Evolutionary conservation across 2,888 invertebrate species (phyloP).

Genomic region (Resseliella maxima): DNA sequence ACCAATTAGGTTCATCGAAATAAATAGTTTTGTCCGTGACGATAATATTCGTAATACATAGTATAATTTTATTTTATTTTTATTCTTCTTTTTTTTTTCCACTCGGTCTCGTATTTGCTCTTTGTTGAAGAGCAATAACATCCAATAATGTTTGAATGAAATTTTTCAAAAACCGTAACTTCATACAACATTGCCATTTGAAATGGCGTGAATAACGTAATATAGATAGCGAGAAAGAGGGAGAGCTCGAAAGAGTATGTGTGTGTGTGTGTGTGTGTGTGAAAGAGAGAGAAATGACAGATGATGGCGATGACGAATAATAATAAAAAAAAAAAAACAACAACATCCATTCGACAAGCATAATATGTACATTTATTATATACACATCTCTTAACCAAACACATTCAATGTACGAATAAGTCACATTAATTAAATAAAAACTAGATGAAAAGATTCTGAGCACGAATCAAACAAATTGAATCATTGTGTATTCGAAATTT

Average conservation of each 20-base stretch:
- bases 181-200: background rate
- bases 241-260: no score
- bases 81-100: background rate
- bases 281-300: no score
- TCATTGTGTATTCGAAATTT: constrained; percentile 19
- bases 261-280: no score
- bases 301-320: no score
- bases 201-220: constrained; percentile 4
- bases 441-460: constrained; percentile 33
- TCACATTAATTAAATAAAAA: constrained; percentile 36
- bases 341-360: background rate
- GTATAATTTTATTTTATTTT: background rate
- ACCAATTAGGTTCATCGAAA: constrained; percentile 36
- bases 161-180: constrained; percentile 23
- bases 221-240: no score
- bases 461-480: constrained; percentile 40
- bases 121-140: no score
- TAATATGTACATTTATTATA: background rate
- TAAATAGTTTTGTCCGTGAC: constrained; percentile 36
- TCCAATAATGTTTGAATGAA: background rate
- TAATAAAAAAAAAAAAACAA: background rate
- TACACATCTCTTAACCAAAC: background rate
- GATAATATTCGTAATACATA: background rate
- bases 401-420: constrained; percentile 9
- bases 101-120: background rate